Evolutionary conservation across 2,797 vertebrate species (phyloP).

Genomic region (Holocentrus rufus): DNA sequence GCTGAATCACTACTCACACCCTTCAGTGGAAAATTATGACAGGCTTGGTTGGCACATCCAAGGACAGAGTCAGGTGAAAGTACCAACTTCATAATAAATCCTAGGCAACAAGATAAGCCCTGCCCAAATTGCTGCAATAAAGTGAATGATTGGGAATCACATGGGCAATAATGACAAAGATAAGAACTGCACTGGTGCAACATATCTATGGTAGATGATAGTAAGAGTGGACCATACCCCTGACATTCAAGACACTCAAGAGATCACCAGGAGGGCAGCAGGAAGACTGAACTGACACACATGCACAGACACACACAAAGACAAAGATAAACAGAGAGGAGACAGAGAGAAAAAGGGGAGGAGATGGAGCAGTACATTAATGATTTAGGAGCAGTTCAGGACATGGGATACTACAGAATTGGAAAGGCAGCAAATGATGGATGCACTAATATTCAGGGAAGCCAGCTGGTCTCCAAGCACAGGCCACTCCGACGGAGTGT

Average conservation of each 20-base stretch:
- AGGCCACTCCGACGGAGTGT: neutral
- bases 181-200: constrained; percentile 5
- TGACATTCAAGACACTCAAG: constrained; percentile 1
- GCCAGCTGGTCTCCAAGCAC: neutral
- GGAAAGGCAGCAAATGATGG: constrained; percentile 39
- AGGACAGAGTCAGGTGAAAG: constrained; percentile 36
- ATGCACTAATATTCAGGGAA: neutral
- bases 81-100: constrained; percentile 3
- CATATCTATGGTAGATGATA: constrained; percentile 3
- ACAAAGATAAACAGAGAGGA: constrained; percentile 24
- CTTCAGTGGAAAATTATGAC: constrained; percentile 18
- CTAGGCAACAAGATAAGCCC: constrained; percentile 18
- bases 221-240: constrained; percentile 19
- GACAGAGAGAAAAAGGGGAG: neutral
- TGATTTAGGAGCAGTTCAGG: constrained; percentile 44
- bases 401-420: constrained; percentile 51
- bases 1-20: neutral
- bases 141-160: constrained; percentile 8
- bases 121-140: neutral
- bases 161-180: constrained; percentile 18
- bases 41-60: constrained; percentile 12
- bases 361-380: constrained; percentile 34
- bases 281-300: constrained; percentile 10
- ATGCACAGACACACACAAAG: constrained; percentile 13
- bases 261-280: neutral